Evolutionary conservation across 2,113 vertebrate genomes (phyloP).

Genomic region (Phrynosoma platyrhinos): DNA sequence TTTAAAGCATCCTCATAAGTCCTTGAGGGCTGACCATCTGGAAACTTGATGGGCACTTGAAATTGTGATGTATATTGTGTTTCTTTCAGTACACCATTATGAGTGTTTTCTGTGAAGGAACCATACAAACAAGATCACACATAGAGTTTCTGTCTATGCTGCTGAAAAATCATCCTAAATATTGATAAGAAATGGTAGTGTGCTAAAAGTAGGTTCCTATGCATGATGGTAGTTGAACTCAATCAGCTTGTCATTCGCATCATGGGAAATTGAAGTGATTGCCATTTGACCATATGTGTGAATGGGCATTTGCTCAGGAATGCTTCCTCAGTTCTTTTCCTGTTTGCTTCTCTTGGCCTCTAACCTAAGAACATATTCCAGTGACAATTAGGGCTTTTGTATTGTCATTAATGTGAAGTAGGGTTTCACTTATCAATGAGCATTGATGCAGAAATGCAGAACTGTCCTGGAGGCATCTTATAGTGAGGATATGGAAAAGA

Average conservation of each 20-base stretch:
- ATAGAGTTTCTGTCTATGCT: background rate
- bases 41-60: background rate
- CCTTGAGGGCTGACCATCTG: background rate
- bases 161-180: constrained; percentile 6
- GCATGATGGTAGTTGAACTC: too few relatives aligned
- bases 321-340: background rate
- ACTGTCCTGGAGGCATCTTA: too few relatives aligned
- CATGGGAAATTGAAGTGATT: background rate
- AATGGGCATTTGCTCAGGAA: background rate
- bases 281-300: background rate
- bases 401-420: too few relatives aligned
- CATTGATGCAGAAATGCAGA: too few relatives aligned
- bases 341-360: background rate
- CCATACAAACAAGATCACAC: background rate
- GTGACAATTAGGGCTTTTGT: too few relatives aligned
- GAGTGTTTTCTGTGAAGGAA: background rate
- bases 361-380: background rate
- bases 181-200: background rate
- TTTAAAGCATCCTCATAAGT: background rate
- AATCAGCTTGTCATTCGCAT: background rate
- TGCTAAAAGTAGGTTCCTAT: background rate
- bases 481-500: too few relatives aligned
- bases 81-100: background rate
- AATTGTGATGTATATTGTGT: background rate
- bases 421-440: too few relatives aligned